Conservation (phyloP, 2,797 vertebrate species). For the Pristis pectinata region DNA sequence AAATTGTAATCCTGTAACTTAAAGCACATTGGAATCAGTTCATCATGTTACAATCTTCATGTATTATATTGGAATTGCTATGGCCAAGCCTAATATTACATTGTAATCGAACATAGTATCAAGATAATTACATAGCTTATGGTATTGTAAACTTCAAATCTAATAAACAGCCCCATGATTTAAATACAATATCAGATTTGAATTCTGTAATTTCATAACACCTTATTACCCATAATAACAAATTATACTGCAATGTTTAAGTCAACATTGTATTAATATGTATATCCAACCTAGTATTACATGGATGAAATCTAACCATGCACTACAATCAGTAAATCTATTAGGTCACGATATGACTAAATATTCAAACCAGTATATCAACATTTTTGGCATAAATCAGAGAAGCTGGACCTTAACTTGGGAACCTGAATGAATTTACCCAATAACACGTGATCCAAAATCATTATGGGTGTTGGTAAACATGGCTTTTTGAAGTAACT, state of each 20-base stretch:
- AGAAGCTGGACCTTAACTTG: neutral
- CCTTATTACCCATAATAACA: neutral
- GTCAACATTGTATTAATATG: neutral
- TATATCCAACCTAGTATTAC: neutral
- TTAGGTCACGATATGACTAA: neutral
- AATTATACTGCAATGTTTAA: neutral
- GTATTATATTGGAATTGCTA: neutral
- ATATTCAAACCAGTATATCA: neutral
- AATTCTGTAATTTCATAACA: conserved; percentile 17
- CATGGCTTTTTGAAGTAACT: neutral
- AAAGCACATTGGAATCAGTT: neutral
- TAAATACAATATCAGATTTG: neutral
- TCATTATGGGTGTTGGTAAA: neutral
- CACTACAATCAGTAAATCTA: neutral
- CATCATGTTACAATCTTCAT: neutral
- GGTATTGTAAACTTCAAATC: neutral
- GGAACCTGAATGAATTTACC: neutral
- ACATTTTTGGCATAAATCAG: neutral
- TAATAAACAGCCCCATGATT: neutral
- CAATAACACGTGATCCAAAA: neutral
- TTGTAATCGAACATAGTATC: neutral
- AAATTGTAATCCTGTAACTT: neutral
- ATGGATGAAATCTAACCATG: neutral
- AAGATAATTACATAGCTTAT: neutral
- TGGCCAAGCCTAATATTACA: neutral